Percentiles rank a stretch among this genome's conserved stretches.
These are phyloP conservation scores for Upupa epops DNA, from an alignment of 2,113 vertebrate species.

Conservation along the genomic window DNA sequence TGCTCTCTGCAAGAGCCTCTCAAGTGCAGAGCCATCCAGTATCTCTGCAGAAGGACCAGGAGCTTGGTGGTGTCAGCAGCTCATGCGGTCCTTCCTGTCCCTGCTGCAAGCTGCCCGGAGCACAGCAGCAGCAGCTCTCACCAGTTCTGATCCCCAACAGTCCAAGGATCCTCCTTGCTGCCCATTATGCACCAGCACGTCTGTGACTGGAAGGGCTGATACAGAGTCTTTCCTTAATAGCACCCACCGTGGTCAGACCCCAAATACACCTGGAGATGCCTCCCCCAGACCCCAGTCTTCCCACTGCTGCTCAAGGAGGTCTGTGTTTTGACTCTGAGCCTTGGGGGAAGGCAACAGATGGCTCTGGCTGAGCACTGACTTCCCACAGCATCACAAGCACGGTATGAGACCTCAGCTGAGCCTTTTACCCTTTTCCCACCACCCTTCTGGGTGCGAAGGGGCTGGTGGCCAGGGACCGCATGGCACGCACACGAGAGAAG, in stretches of 20 bases:
- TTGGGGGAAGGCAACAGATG: background rate
- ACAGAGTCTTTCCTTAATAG: background rate
- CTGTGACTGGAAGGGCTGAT: fast-evolving
- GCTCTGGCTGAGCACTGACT: background rate
- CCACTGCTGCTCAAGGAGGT: background rate
- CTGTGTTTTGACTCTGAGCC: background rate
- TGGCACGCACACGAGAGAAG: background rate
- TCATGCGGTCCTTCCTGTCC: background rate
- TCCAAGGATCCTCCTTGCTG: background rate
- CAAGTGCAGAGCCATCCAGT: background rate
- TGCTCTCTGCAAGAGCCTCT: background rate
- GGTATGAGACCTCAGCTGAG: fast-evolving
- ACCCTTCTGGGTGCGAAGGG: fast-evolving
- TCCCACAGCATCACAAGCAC: background rate
- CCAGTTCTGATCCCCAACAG: background rate
- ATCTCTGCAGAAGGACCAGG: background rate
- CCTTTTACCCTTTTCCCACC: background rate
- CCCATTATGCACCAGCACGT: fast-evolving
- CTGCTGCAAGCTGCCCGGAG: background rate
- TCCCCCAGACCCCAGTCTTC: background rate
- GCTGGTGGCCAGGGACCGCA: background rate
- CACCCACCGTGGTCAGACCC: fast-evolving
- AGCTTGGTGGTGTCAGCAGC: background rate
- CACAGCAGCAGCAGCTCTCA: background rate
- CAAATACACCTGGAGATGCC: background rate